Conservation (phyloP, 1,140 invertebrate genomes). For the Drosophila bocki region DNA sequence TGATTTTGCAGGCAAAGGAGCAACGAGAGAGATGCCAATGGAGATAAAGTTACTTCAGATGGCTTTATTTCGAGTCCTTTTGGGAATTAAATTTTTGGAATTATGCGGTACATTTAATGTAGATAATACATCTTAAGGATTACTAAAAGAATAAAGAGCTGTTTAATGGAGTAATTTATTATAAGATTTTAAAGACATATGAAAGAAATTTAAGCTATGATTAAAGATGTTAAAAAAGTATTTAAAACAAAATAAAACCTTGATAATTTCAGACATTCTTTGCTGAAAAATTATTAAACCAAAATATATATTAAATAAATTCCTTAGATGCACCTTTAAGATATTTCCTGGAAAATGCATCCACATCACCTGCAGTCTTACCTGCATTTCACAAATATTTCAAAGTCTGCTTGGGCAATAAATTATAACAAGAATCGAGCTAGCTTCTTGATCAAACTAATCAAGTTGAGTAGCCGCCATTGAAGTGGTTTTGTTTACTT, state of each 20-base stretch:
- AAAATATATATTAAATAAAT: neutral
- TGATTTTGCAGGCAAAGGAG: conserved; percentile 7
- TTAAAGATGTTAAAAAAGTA: too few species aligned
- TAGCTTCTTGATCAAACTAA: conserved; percentile 47
- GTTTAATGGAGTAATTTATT: neutral
- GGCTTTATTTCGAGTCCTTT: conserved; percentile 8
- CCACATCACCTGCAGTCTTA: neutral
- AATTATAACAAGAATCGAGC: conserved; percentile 26
- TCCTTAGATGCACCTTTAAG: neutral
- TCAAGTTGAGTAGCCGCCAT: conserved; percentile 56
- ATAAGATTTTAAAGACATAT: neutral
- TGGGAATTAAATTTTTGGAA: neutral
- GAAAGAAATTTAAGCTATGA: neutral
- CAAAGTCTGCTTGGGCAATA: conserved; percentile 30
- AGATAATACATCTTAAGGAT: neutral
- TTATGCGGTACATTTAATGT: conserved; percentile 14
- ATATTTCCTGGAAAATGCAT: conserved; percentile 1
- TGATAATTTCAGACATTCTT: too few species aligned
- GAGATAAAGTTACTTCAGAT: conserved; percentile 5
- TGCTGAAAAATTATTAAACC: too few species aligned
- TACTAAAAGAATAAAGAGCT: neutral
- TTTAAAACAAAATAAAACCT: neutral
- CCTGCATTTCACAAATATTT: conserved; percentile 45
- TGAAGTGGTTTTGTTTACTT: conserved; percentile 63
- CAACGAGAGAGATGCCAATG: neutral